These are phyloP conservation scores for Oscheius onirici DNA, from an alignment of 2,888 invertebrate species.

Conservation along the genomic window DNA sequence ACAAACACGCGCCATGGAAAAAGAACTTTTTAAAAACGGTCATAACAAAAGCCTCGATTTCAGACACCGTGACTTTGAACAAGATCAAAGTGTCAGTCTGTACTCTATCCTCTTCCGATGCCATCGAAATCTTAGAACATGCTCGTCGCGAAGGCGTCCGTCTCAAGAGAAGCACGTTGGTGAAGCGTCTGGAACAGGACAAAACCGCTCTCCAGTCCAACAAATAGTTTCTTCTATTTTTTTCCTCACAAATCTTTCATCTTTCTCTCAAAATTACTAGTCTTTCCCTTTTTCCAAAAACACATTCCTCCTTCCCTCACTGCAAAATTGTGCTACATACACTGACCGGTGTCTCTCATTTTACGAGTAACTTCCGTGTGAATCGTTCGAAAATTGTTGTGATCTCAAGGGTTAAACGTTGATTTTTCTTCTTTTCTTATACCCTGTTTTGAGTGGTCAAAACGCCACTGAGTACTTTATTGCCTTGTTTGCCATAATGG, in stretches of 20 bases:
- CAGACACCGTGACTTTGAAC: neutral
- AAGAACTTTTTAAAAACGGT: too few relatives aligned
- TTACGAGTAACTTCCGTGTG: too few relatives aligned
- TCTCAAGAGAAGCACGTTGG: conserved; percentile 19
- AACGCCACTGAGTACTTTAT: too few relatives aligned
- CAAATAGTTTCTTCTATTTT: neutral
- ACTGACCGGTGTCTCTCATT: neutral
- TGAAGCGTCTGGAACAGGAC: conserved; percentile 18
- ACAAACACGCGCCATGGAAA: too few relatives aligned
- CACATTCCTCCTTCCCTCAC: neutral
- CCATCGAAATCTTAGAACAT: conserved; percentile 12
- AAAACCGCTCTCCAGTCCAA: neutral
- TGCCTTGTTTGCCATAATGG: too few relatives aligned
- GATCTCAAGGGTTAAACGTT: too few relatives aligned
- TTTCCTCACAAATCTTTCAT: neutral
- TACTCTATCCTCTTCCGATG: neutral
- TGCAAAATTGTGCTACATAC: neutral
- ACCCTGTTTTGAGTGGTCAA: too few relatives aligned
- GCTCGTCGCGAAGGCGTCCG: conserved; percentile 2
- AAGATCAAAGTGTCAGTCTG: conserved; percentile 2
- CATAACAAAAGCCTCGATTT: too few relatives aligned
- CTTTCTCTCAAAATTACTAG: neutral
- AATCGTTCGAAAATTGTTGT: too few relatives aligned
- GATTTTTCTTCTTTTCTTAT: too few relatives aligned
- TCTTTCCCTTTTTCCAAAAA: neutral